phyloP scores from a whole-genome alignment of 2,888 invertebrate species.

The Erynnis tages region DNA sequence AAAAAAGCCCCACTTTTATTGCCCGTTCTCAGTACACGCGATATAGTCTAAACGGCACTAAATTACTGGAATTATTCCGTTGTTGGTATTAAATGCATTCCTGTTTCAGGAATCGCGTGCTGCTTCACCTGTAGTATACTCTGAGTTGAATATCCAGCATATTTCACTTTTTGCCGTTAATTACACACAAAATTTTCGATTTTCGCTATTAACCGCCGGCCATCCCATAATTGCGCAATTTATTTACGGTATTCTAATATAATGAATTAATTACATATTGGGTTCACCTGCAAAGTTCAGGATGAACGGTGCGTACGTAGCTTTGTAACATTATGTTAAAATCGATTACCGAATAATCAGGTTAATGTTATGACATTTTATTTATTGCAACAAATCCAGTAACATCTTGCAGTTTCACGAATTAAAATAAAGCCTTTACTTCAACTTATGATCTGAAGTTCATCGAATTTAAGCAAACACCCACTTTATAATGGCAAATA shows the following conservation, averaged over 20 bases:
- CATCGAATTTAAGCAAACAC: no score
- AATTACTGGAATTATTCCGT: slow-evolving; percentile 70
- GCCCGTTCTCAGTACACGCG: slow-evolving; percentile 51
- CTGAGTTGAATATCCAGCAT: slow-evolving; percentile 20
- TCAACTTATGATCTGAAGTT: no score
- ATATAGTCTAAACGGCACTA: slow-evolving; percentile 60
- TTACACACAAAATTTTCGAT: slow-evolving; percentile 23
- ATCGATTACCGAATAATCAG: no score
- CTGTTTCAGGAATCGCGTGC: slow-evolving; percentile 68
- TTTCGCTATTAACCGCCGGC: slow-evolving; percentile 6
- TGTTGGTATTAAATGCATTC: slow-evolving; percentile 74
- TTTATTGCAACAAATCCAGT: no score
- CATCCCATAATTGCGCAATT: slow-evolving; percentile 13
- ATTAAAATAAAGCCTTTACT: no score
- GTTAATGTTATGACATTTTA: no score
- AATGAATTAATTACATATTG: slow-evolving; percentile 16
- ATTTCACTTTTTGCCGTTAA: slow-evolving; percentile 24
- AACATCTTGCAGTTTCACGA: no score
- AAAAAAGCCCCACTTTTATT: slow-evolving; percentile 38
- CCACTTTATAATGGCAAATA: no score
- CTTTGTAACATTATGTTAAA: slow-evolving; percentile 9
- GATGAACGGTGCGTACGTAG: not conserved
- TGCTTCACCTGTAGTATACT: slow-evolving; percentile 33
- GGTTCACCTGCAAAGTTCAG: slow-evolving; percentile 12
- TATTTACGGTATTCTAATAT: slow-evolving; percentile 25